Evolutionary conservation across 53 echinoderm and acorn worm genomes (phyloP).

Genomic region (Pentamera pediparva): DNA sequence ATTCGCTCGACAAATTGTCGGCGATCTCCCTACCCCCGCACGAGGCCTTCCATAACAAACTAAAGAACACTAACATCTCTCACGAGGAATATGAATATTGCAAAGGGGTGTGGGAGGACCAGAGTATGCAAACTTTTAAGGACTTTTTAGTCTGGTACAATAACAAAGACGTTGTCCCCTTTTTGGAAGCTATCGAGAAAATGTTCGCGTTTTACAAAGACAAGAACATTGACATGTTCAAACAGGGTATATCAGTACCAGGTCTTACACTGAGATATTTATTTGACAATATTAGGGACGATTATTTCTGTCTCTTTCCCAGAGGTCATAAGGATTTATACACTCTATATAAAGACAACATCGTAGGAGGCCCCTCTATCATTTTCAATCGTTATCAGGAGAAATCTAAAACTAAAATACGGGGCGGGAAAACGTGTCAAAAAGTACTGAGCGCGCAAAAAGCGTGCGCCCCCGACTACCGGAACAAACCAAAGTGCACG

Average conservation of each 20-base stretch:
- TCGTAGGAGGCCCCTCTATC: slow-evolving; percentile 27
- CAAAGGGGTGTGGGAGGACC: slow-evolving; percentile 27
- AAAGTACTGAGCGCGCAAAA: no score
- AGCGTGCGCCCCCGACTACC: no score
- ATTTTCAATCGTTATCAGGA: not conserved
- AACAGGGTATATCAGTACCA: no score
- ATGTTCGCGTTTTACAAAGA: slow-evolving; percentile 20
- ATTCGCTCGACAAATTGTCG: slow-evolving; percentile 29
- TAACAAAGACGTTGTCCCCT: slow-evolving; percentile 48
- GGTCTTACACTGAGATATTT: slow-evolving; percentile 37
- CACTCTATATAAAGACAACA: slow-evolving; percentile 16
- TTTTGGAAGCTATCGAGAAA: slow-evolving; percentile 32
- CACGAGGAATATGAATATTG: slow-evolving; percentile 39
- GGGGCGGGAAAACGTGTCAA: no score
- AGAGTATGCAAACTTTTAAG: slow-evolving; percentile 16
- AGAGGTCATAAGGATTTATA: slow-evolving; percentile 26
- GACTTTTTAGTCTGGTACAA: slow-evolving; percentile 56
- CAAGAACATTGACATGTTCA: slow-evolving; percentile 34
- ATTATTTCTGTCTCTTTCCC: slow-evolving; percentile 31
- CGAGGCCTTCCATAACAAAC: slow-evolving; percentile 8
- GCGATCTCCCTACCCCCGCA: not conserved
- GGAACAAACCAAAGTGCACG: no score
- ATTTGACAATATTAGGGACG: slow-evolving; percentile 1
- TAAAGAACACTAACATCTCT: slow-evolving; percentile 16
- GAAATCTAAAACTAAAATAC: no score